phyloP scores from a whole-genome alignment of 1,140 invertebrate genomes.

The Atta cephalotes region DNA sequence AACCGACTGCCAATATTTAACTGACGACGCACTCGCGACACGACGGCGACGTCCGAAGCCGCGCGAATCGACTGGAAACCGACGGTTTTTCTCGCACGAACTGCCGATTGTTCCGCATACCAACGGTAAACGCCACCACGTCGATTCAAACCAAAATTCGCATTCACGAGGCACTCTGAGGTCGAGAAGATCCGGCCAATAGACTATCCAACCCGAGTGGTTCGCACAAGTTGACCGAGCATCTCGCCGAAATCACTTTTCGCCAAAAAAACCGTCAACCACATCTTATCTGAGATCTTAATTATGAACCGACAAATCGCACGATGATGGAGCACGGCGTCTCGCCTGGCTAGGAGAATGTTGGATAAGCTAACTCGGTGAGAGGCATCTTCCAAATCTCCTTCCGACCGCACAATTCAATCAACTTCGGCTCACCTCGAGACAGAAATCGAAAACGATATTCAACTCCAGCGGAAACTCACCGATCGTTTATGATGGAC shows the following conservation, averaged over 20 bases:
- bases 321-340: neutral
- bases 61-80: slow-evolving; percentile 28
- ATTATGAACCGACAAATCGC: slow-evolving; percentile 35
- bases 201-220: slow-evolving; percentile 25
- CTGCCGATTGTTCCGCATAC: slow-evolving; percentile 52
- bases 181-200: slow-evolving; percentile 15
- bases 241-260: slow-evolving; percentile 30
- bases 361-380: slow-evolving; percentile 7
- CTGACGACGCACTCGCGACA: slow-evolving; percentile 24
- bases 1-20: neutral
- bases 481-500: slow-evolving; percentile 18
- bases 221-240: slow-evolving; percentile 30
- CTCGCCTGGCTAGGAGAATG: neutral
- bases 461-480: neutral
- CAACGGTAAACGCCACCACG: slow-evolving; percentile 19
- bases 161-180: slow-evolving; percentile 42
- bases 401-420: slow-evolving; percentile 17
- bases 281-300: slow-evolving; percentile 54
- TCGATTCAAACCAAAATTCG: neutral
- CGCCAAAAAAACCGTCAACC: slow-evolving; percentile 4
- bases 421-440: slow-evolving; percentile 24
- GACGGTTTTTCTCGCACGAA: neutral
- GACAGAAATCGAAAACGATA: slow-evolving; percentile 33
- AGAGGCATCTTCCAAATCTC: slow-evolving; percentile 48
- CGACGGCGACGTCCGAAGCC: slow-evolving; percentile 41